Evolutionary conservation across 2,888 invertebrate genomes (phyloP), one percentile per base, ranked within the genome.

Genomic region (Camptogramma bilineatum): DNA sequence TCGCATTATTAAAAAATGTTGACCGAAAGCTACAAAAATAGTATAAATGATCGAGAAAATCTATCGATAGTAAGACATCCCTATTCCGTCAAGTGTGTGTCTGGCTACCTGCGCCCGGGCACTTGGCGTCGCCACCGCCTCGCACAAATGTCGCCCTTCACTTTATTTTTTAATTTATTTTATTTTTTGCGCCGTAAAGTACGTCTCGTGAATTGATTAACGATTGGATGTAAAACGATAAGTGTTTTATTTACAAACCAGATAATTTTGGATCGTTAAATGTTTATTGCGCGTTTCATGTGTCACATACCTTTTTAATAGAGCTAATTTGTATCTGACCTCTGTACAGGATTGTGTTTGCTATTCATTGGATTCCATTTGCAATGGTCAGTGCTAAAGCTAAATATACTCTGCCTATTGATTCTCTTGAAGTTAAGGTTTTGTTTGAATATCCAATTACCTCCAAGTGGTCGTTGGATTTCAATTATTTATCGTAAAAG

Each of bases 101-200:
- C 65, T 52, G 66, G 73, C 79, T 84, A 84, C 84, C 84, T 84
- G 84, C 82, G 79, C 78, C 52, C 57, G 71, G 73, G 79, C 83
- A 80, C 82, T 83, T 79, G 77, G 76, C 72, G 85, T 79, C 84
- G 85, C 84, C 84, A 78, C 73, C 76, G 69, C 73, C 79, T 77
- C 83, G 79, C 80, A 75, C 81, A 79, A 81, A 79, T 81, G 82
- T 79, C 78, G 75, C 75, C 76, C 66, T 69, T 52, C 54, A 66
- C 69, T 70, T 73, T 70, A 42, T 72, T 68, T 71, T 65, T 69
- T 70, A 13, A 39, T n/a, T 68, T 70, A 70, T 69, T 55, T 62
- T 59, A 34, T 62, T 68, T 66, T 69, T 73, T 73, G 62, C 60
- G 39, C 16, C 56, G 59, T 71, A 74, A 73, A 77, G 75, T 76